phyloP scores from a whole-genome alignment of 2,113 vertebrate species.

The Eolophus roseicapilla region DNA sequence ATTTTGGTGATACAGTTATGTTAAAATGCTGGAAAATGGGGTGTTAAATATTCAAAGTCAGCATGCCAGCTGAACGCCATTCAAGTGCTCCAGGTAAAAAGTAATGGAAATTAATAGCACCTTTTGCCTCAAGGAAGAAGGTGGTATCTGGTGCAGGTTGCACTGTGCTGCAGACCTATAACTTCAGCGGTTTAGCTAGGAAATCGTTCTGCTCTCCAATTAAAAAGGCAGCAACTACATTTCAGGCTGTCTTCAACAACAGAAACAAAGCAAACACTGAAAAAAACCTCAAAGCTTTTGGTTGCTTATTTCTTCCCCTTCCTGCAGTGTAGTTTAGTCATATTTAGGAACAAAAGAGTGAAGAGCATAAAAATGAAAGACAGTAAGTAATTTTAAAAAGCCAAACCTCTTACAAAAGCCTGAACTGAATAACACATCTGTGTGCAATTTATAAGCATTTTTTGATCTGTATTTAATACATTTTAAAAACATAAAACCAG shows the following conservation, averaged over 20 bases:
- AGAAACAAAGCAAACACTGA: background rate
- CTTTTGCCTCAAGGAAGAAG: background rate
- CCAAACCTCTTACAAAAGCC: background rate
- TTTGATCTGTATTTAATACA: background rate
- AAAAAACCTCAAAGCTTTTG: background rate
- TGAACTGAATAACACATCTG: background rate
- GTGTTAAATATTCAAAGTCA: background rate
- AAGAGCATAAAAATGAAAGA: background rate
- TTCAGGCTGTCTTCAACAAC: background rate
- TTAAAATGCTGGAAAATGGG: background rate
- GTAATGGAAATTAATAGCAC: background rate
- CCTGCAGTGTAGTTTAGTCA: too few relatives aligned
- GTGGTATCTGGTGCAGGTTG: background rate
- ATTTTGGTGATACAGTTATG: background rate
- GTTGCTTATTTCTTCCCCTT: background rate
- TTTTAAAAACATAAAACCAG: background rate
- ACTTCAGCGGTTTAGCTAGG: background rate
- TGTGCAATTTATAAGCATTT: constrained; percentile 2
- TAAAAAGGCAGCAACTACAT: background rate
- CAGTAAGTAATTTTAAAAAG: background rate
- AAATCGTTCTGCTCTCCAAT: background rate
- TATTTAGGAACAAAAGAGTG: background rate
- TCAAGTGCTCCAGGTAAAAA: background rate
- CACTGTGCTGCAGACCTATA: background rate
- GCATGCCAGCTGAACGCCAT: background rate